Percentiles rank a stretch among this genome's conserved stretches.
Conservation (phyloP, 2,113 vertebrate genomes). For the Peromyscus maniculatus region DNA sequence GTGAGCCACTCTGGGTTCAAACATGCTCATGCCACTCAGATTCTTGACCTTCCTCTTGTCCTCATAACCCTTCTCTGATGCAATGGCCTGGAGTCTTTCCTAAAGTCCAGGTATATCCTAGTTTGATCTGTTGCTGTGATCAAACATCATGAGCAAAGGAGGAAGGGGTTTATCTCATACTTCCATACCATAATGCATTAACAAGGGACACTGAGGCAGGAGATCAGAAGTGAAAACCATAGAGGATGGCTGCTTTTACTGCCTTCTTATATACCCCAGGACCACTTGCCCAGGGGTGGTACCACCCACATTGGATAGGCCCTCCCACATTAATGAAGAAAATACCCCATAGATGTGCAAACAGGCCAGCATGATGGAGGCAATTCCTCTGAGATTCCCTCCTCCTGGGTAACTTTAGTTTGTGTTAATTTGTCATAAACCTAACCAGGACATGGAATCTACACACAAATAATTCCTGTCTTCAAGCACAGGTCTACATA, state of each 20-base stretch:
- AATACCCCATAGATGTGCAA: neutral
- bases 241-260: neutral
- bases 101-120: neutral
- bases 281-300: neutral
- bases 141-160: neutral
- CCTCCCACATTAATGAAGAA: neutral
- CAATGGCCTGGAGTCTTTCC: neutral
- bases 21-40: accelerated
- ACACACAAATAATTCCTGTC: neutral
- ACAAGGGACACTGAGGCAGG: neutral
- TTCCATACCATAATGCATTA: neutral
- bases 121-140: neutral
- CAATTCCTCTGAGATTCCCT: neutral
- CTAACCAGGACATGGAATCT: neutral
- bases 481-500: neutral
- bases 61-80: neutral
- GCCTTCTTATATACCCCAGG: neutral
- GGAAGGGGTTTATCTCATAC: neutral
- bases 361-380: no score
- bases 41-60: no score
- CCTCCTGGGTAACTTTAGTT: neutral
- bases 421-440: neutral
- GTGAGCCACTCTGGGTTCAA: neutral
- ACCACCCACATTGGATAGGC: neutral
- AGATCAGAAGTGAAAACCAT: neutral